Base-by-base conservation (phyloP, 2,888 invertebrate species). In the Gymnoscelis rufifasciata region DNA sequence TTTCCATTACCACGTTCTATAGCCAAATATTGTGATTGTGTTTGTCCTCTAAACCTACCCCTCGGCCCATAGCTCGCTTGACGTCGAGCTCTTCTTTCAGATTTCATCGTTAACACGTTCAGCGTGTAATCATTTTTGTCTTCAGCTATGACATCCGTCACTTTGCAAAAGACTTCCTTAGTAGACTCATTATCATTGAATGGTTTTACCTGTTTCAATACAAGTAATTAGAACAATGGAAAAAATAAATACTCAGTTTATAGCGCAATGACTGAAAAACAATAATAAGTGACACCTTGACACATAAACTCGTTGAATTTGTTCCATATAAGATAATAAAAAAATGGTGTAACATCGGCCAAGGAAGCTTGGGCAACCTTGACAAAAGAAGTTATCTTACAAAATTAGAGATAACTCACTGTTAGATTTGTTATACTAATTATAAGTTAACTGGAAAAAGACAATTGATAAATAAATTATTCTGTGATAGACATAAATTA, bases 11-110 rank as follows among this genome's bases (percentile, higher is more conserved):
- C 83, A 1, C 62, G 70, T 38, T 86, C 81, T 52, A 88, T 75
- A 0, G 92, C 93, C 60, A 95, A 81, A 73, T 95, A 95, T 71
- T 95, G 95, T 1, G 95, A 94, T 71, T 95, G 95, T 0, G 95
- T 95, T 75, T 95, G 95, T 1, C 95, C 95, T 38, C 93, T 83
- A 60, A 89, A 91, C 13, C 90, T 81, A 13, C 91, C 90, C 31
- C 89, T 63, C 0, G 69, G 68, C 0, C 56, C 51, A 40, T 63
- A 66, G 1, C 53, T 58, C 1, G 63, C 51, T 47, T 79, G 70
- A n/a, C 83, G 70, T 6, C 79, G 74, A 26, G 58, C 49, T 51
- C 83, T 64, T 12, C 2, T 2, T 15, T 31, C 24, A 10, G 51
- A 40, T 6, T 44, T 38, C n/a, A 35, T 47, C 23, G 47, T 47